Conservation (phyloP, 2,888 invertebrate species). For the Serripes groenlandicus region DNA sequence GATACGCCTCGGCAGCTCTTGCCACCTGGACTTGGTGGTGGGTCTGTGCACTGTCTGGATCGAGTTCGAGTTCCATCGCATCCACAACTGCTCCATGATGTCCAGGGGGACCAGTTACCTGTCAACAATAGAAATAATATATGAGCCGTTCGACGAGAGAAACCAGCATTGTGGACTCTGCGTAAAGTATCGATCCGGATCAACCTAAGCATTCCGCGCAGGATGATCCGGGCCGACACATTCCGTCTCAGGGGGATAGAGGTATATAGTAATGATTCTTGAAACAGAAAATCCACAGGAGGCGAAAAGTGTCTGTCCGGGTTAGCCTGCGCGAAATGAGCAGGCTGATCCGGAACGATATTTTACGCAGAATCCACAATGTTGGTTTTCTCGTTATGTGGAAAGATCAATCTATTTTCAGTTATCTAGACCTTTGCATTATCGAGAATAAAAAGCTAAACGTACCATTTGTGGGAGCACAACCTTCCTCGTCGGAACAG, state of each 20-base stretch:
- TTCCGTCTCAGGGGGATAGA: too few species aligned
- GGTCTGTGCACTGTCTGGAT: conserved; percentile 31
- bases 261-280: too few species aligned
- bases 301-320: too few species aligned
- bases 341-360: too few species aligned
- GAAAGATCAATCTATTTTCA: too few species aligned
- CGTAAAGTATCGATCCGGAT: not conserved
- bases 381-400: too few species aligned
- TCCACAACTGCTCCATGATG: conserved; percentile 51
- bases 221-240: not conserved
- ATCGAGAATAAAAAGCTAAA: not conserved
- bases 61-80: conserved; percentile 41
- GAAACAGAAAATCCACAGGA: too few species aligned
- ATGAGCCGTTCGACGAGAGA: not conserved
- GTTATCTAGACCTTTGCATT: too few species aligned
- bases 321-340: too few species aligned
- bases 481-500: conserved; percentile 53
- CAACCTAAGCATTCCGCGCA: not conserved
- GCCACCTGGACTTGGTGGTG: conserved; percentile 48
- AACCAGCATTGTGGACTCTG: not conserved
- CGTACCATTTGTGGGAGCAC: conserved; percentile 25
- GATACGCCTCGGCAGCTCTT: conserved; percentile 31
- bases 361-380: too few species aligned
- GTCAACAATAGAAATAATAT: too few species aligned
- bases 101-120: conserved; percentile 52